These are phyloP conservation scores for Chrysogorgia sp. DNA, from an alignment of 92 coral and sea anemone genomes.

Conservation along the genomic window DNA sequence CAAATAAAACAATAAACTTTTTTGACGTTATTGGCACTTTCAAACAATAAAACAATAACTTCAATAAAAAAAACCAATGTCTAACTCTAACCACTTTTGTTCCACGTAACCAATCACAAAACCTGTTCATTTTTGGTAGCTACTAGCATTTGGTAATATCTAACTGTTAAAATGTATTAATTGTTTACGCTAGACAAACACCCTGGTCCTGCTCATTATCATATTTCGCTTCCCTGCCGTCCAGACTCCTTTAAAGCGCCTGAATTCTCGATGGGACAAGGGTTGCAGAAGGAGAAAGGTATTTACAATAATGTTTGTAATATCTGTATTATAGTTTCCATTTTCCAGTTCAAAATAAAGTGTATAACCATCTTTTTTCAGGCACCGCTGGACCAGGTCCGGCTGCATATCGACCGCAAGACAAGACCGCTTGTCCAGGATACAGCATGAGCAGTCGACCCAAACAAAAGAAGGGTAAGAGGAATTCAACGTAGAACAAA, in stretches of 20 bases:
- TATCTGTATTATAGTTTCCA: background rate
- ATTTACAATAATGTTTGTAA: background rate
- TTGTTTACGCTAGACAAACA: background rate
- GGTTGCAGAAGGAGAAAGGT: constrained; percentile 14
- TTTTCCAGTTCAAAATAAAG: background rate
- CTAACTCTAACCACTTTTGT: no score
- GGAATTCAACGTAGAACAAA: background rate
- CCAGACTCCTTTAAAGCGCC: constrained; percentile 53
- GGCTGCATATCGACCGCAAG: constrained; percentile 42
- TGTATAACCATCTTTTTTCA: background rate
- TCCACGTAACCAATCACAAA: no score
- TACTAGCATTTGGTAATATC: background rate
- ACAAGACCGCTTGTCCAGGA: constrained; percentile 2
- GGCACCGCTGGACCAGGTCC: constrained; percentile 53
- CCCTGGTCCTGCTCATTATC: constrained; percentile 55
- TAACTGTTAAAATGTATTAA: background rate
- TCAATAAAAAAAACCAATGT: no score
- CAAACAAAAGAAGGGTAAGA: constrained; percentile 31
- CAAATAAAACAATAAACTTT: no score
- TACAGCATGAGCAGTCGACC: constrained; percentile 57
- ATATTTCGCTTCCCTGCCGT: constrained; percentile 36
- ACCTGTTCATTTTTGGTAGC: no score
- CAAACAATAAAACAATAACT: no score
- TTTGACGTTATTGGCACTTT: no score
- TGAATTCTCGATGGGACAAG: constrained; percentile 49